Conservation (phyloP, 2,113 vertebrate species). For the Electrona antarctica region DNA sequence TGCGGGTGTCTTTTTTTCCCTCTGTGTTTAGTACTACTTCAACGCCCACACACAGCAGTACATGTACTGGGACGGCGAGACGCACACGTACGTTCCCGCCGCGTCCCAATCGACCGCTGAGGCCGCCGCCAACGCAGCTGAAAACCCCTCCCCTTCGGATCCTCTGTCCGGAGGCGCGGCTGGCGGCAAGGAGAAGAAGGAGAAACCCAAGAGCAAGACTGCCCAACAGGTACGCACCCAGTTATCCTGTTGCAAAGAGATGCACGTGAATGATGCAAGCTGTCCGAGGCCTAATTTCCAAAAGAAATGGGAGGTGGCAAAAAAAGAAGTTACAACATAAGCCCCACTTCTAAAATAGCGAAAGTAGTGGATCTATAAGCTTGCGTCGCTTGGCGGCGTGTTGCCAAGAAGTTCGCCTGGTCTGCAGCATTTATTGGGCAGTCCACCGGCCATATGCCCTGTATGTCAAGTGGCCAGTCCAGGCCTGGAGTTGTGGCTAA, state of each 20-base stretch:
- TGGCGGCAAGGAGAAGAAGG: slow-evolving; percentile 86
- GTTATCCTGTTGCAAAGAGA: neutral
- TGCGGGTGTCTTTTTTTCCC: neutral
- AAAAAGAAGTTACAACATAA: too few species aligned
- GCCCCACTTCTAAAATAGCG: too few species aligned
- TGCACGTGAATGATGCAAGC: neutral
- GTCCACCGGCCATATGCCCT: too few species aligned
- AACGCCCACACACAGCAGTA: slow-evolving; percentile 89
- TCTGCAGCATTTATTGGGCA: too few species aligned
- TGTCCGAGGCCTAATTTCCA: too few species aligned
- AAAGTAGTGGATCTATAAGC: too few species aligned
- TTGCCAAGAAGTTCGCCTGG: too few species aligned
- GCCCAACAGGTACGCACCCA: slow-evolving; percentile 84
- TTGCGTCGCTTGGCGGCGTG: too few species aligned
- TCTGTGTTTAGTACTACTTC: slow-evolving; percentile 84
- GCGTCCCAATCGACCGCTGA: slow-evolving; percentile 73
- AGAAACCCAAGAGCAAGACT: slow-evolving; percentile 90
- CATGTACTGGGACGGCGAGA: slow-evolving; percentile 92
- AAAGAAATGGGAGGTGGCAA: too few species aligned
- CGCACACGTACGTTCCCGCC: slow-evolving; percentile 83
- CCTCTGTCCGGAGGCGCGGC: slow-evolving; percentile 33
- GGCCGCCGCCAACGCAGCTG: slow-evolving; percentile 37
- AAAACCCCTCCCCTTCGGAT: slow-evolving; percentile 67
- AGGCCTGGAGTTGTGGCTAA: too few species aligned
- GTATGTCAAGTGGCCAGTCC: too few species aligned